Percentiles rank a stretch among this genome's conserved stretches.
Conservation (phyloP, 2,888 invertebrate species). For the Chaitophorus viminalis region DNA sequence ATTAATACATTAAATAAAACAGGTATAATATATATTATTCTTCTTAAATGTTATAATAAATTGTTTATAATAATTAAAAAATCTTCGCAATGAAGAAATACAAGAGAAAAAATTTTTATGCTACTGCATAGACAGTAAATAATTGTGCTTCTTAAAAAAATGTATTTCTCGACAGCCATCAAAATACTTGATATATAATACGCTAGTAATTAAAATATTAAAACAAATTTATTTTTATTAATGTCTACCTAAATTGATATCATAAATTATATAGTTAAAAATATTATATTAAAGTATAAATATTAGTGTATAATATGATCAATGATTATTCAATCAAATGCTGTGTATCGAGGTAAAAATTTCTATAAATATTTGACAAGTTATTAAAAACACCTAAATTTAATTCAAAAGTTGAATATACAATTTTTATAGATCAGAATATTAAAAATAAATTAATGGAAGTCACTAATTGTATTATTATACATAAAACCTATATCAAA, state of each 20-base stretch:
- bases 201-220: not conserved
- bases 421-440: too few species aligned
- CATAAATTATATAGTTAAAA: not conserved
- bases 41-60: not conserved
- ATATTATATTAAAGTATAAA: too few species aligned
- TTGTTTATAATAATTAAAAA: not conserved
- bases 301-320: too few species aligned
- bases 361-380: too few species aligned
- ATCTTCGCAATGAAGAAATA: not conserved
- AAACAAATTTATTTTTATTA: not conserved
- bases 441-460: too few species aligned
- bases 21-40: not conserved
- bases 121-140: not conserved
- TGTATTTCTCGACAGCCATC: slow-evolving; percentile 7
- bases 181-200: slow-evolving; percentile 6
- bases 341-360: too few species aligned
- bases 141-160: not conserved
- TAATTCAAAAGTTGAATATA: too few species aligned
- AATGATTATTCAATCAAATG: too few species aligned
- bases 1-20: not conserved
- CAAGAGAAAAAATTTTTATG: not conserved
- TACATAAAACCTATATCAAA: too few species aligned
- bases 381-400: too few species aligned
- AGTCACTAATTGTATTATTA: too few species aligned
- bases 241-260: not conserved